Percentiles rank a stretch among this genome's conserved stretches.
Evolutionary conservation across 2,888 invertebrate genomes (phyloP).

Genomic region (Chymomyza amoena): DNA sequence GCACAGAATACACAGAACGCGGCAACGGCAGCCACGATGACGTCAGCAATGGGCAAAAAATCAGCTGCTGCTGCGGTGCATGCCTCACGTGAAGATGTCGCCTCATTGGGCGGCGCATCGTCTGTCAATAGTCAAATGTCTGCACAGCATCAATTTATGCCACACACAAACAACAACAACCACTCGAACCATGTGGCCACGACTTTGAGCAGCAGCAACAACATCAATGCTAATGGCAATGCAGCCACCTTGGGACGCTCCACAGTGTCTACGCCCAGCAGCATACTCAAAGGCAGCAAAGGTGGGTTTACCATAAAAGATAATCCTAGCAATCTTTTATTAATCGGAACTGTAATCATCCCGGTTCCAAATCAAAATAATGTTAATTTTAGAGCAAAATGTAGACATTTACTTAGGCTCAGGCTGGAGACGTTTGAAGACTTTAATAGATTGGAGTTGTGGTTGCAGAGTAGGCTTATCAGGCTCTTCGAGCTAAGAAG

Average conservation of each 20-base stretch:
- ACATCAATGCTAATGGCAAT: conserved; percentile 39
- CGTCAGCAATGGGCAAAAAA: conserved; percentile 13
- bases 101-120: conserved; percentile 73
- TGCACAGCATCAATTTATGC: conserved; percentile 44
- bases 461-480: no score
- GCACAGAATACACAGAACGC: conserved; percentile 33
- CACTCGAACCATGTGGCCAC: background rate
- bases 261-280: conserved; percentile 51
- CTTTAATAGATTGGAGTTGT: no score
- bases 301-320: conserved; percentile 52
- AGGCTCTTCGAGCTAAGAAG: no score
- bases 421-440: no score
- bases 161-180: conserved; percentile 17
- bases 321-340: no score
- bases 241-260: conserved; percentile 9
- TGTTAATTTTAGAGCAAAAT: no score
- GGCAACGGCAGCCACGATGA: conserved; percentile 18
- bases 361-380: no score
- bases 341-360: no score
- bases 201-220: conserved; percentile 16
- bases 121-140: conserved; percentile 75
- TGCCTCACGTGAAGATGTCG: conserved; percentile 74
- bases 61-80: conserved; percentile 55
- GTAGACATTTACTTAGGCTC: no score
- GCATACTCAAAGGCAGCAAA: conserved; percentile 73